Evolutionary conservation across 2,113 vertebrate species (phyloP), one percentile per base, ranked within the genome.

Genomic region (Marmota flaviventris): DNA sequence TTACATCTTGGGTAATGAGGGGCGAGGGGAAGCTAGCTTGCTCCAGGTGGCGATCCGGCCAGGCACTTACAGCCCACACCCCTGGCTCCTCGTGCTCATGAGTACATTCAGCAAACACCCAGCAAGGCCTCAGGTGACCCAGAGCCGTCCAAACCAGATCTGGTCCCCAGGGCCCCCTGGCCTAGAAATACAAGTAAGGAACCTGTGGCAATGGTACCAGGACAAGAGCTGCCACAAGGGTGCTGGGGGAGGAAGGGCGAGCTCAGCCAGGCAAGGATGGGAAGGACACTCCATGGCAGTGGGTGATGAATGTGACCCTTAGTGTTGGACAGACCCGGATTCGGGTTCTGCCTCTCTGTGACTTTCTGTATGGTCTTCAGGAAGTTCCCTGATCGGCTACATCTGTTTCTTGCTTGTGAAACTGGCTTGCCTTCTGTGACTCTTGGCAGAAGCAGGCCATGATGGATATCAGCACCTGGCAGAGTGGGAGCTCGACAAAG

Each of bases 1-100:
- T 97, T 97, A 97, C 25, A 95, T 90, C 81, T 87, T 0, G n/a
- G 87, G 84, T 93, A 96, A 97, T 79, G 96, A 96, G 94, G 95
- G 96, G 86, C 3, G 7, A 81, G 90, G 73, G 92, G 75, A 93
- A 89, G 97, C 91, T 81, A 63, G 93, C 69, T 72, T 89, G 77
- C 63, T 93, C 93, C 93, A 97, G 96, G 95, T 79, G 93, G 76
- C 27, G 82, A 65, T 84, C 84, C 9, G 75, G 85, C 29, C 70
- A 14, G 94, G 51, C 56, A 1, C 76, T 77, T 34, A 67, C 56
- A 72, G 72, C 11, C 79, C 5, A 29, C 6, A 51, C 53, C 63
- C 53, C 22, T 0, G 4, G 14, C 29, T 79, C 63, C 84, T 42
- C 18, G 24, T 39, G 32, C 29, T 95, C 83, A 27, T 20, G 58